A percentile compares a stretch with the other conserved stretches of the same genome.
Evolutionary conservation across 30 jellyfish, hydroid and myxozoan species (phyloP).

Genomic region (Morbakka virulenta): DNA sequence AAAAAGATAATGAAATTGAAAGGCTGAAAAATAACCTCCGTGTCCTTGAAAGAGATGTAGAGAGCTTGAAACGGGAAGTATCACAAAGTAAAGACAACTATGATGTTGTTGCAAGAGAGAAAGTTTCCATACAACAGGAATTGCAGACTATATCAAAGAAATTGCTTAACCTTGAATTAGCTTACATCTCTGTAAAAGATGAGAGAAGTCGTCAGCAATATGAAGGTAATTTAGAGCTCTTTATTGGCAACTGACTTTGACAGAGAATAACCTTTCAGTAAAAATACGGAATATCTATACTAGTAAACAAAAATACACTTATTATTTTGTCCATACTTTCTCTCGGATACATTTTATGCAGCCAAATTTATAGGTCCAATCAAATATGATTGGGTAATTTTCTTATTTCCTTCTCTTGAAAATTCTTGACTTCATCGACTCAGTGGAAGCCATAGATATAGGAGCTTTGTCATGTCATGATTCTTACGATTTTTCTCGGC

Average conservation of each 20-base stretch:
- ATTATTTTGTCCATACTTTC: too few relatives aligned
- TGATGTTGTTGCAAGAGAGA: constrained; percentile 67
- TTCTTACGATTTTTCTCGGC: too few relatives aligned
- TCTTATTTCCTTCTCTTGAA: too few relatives aligned
- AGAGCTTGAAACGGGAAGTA: constrained; percentile 57
- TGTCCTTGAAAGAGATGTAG: constrained; percentile 79
- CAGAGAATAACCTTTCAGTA: too few relatives aligned
- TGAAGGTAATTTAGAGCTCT: constrained; percentile 36
- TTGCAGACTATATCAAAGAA: constrained; percentile 72
- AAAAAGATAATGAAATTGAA: constrained; percentile 89
- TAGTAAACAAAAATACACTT: too few relatives aligned
- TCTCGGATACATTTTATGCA: too few relatives aligned
- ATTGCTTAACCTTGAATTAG: constrained; percentile 63
- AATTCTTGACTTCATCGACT: too few relatives aligned
- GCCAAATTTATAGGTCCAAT: too few relatives aligned
- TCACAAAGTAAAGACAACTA: constrained; percentile 60
- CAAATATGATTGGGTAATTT: too few relatives aligned
- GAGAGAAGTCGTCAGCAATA: constrained; percentile 52
- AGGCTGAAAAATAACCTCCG: constrained; percentile 66
- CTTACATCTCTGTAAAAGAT: constrained; percentile 77
- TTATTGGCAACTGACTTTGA: not conserved
- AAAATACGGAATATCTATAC: too few relatives aligned
- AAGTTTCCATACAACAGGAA: constrained; percentile 68
- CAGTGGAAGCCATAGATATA: too few relatives aligned
- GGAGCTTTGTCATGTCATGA: too few relatives aligned